These are phyloP conservation scores for Rhopalosiphum maidis DNA, from an alignment of 1,140 invertebrate species.

Conservation along the genomic window DNA sequence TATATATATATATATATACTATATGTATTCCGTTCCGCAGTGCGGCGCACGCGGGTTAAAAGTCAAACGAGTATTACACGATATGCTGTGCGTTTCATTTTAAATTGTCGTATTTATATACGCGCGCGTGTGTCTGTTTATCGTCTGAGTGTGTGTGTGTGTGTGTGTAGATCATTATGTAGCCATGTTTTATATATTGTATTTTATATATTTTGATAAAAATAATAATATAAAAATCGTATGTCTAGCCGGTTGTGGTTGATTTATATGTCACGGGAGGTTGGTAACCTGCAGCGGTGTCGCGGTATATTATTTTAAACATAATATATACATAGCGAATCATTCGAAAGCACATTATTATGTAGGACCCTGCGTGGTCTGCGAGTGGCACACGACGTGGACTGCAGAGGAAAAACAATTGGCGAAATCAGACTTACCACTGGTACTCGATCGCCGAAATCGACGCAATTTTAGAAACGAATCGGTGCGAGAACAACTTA, in stretches of 20 bases:
- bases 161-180: background rate
- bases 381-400: background rate
- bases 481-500: background rate
- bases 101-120: background rate
- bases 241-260: conserved; percentile 24
- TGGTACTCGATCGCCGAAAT: background rate
- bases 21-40: background rate
- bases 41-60: background rate
- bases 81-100: background rate
- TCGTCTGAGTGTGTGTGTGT: background rate
- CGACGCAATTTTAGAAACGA: background rate
- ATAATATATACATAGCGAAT: too few species aligned
- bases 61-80: conserved; percentile 9
- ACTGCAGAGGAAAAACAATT: background rate
- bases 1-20: background rate
- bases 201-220: conserved; percentile 6
- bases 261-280: conserved; percentile 24
- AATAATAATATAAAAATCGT: conserved; percentile 2
- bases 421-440: background rate
- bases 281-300: background rate
- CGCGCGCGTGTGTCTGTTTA: too few species aligned
- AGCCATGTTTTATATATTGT: background rate
- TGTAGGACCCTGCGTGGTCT: background rate
- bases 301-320: background rate
- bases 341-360: background rate